phyloP scores from a whole-genome alignment of 2,797 vertebrate genomes.

The Natrix natrix region DNA sequence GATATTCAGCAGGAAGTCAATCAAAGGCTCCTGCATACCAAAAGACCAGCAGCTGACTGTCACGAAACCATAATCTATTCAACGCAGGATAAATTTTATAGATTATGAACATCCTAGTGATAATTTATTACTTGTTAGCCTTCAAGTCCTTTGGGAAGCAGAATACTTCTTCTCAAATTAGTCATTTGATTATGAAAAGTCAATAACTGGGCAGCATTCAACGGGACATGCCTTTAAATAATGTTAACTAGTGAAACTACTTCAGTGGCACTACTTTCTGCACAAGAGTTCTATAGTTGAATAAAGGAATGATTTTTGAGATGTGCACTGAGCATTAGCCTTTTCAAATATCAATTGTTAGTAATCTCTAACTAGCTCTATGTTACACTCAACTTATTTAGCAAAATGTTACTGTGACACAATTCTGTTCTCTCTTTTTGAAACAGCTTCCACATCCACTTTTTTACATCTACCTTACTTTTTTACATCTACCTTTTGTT shows the following conservation, averaged over 20 bases:
- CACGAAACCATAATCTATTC: background rate
- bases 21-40: background rate
- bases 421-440: background rate
- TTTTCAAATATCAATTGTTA: background rate
- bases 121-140: constrained; percentile 23
- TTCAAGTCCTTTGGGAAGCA: background rate
- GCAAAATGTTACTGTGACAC: background rate
- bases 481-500: background rate
- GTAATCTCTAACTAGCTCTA: background rate
- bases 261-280: background rate
- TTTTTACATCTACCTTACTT: background rate
- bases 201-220: background rate
- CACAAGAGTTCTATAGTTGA: background rate
- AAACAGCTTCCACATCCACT: background rate
- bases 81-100: constrained; percentile 1
- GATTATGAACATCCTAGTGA: background rate
- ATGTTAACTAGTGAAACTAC: background rate
- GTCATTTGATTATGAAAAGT: constrained; percentile 2
- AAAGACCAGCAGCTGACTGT: background rate
- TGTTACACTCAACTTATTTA: background rate
- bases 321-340: background rate
- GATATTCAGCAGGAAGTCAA: background rate
- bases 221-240: constrained; percentile 11
- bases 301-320: background rate
- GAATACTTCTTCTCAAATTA: background rate